Conservation (phyloP, 2,113 vertebrate species). For the Melanerpes aurifrons region DNA sequence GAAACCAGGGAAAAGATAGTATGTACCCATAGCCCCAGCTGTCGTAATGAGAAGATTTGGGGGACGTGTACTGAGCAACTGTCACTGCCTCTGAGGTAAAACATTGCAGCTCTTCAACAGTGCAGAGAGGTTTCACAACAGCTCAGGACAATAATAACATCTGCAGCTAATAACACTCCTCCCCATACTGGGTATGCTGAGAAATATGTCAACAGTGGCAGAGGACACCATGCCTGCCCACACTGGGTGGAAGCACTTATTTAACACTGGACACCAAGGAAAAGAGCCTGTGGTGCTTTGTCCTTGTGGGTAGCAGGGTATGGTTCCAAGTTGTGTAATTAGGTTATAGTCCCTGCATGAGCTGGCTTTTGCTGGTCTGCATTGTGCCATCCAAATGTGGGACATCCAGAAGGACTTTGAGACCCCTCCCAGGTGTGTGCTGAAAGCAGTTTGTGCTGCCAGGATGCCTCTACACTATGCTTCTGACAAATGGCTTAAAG, state of each 20-base stretch:
- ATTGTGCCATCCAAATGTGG: not conserved
- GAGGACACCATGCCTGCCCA: not conserved
- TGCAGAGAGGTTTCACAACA: not conserved
- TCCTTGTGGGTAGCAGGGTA: not conserved
- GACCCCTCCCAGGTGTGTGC: not conserved
- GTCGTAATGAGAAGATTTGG: not conserved
- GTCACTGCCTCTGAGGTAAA: not conserved
- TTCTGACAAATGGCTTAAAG: no score
- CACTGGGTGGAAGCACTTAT: rapidly evolving
- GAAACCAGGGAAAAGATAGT: not conserved
- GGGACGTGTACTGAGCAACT: not conserved
- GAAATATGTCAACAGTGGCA: not conserved
- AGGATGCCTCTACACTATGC: rapidly evolving
- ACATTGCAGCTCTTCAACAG: not conserved
- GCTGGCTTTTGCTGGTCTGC: not conserved
- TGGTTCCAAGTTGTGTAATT: not conserved
- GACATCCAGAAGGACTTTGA: not conserved
- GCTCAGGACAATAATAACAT: not conserved
- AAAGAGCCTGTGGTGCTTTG: rapidly evolving
- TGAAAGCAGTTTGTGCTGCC: not conserved
- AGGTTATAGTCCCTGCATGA: not conserved
- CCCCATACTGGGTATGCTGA: not conserved
- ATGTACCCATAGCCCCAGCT: not conserved
- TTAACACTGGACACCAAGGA: not conserved
- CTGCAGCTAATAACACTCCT: conserved; percentile 1